These are phyloP conservation scores for Chaetops frenatus DNA, from an alignment of 2,113 vertebrate genomes.

Conservation along the genomic window DNA sequence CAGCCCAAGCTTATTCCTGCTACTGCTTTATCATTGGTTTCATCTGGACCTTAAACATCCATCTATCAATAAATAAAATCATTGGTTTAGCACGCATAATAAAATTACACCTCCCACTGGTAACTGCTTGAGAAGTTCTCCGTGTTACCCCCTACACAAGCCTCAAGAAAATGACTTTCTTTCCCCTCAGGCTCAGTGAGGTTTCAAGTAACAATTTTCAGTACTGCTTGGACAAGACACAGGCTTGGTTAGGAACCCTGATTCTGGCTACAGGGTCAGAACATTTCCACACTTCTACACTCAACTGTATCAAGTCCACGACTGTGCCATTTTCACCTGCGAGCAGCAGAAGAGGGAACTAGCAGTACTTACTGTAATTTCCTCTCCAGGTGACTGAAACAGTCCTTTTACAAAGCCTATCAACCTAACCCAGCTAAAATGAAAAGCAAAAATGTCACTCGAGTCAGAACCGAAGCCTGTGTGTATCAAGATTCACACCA, in stretches of 20 bases:
- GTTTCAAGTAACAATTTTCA: conserved; percentile 9
- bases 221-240: conserved; percentile 9
- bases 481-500: not conserved
- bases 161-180: not conserved
- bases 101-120: not conserved
- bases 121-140: not conserved
- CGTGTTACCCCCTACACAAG: not conserved
- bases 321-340: not conserved
- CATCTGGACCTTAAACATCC: conserved; percentile 44
- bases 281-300: not conserved
- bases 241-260: not conserved
- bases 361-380: not conserved
- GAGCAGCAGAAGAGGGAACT: not conserved
- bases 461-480: not conserved
- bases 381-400: conserved; percentile 36
- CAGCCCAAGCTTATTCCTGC: not conserved
- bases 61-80: conserved; percentile 60
- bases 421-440: conserved; percentile 39
- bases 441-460: conserved; percentile 14
- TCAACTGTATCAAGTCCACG: not conserved
- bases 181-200: not conserved
- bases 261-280: not conserved
- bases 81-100: conserved; percentile 42
- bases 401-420: conserved; percentile 52
- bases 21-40: conserved; percentile 60